Evolutionary conservation across 2,888 invertebrate species (phyloP), one percentile per base, ranked within the genome.

Genomic region (Papilio gigon): DNA sequence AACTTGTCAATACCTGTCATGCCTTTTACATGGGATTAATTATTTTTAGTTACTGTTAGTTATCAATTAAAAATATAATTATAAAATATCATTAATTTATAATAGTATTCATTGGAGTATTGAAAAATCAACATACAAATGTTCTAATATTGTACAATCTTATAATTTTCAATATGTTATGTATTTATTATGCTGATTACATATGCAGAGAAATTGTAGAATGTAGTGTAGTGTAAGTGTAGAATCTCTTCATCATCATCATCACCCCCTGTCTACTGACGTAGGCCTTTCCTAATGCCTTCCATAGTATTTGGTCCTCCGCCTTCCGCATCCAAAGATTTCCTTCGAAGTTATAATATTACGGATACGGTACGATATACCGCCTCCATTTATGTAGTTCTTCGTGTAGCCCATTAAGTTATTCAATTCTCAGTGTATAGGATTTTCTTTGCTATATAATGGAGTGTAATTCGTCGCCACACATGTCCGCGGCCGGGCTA

Each of bases 371-470:
- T n/a, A 14, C 11, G 53, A 80, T 73, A 76, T 80, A 83, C 80
- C 80, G 79, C 77, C 71, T 73, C 73, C 68, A 67, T 63, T 67
- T 69, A 63, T 72, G 66, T 73, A 72, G 75, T 76, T 84, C 85
- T 75, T 70, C 81, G 85, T 80, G 68, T 69, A 74, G 76, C 80
- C 85, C 88, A 88, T 90, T 90, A 88, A 84, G 81, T 87, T 87
- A 90, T 90, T 91, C 89, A 90, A 90, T 90, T 88, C 86, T 82
- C 83, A 87, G 82, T 84, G 87, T 87, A 86, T 86, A 83, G 82
- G 82, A 80, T 84, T 86, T 88, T 86, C 87, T 83, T 84, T 82
- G 78, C 80, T 82, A 83, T 82, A 83, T 88, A 87, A 86, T 88
- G 80, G 82, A 82, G 81, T 81, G 80, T 86, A 87, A 87, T 86